Conservation (phyloP, 2,888 invertebrate genomes). For the Dasypogon diadema region DNA sequence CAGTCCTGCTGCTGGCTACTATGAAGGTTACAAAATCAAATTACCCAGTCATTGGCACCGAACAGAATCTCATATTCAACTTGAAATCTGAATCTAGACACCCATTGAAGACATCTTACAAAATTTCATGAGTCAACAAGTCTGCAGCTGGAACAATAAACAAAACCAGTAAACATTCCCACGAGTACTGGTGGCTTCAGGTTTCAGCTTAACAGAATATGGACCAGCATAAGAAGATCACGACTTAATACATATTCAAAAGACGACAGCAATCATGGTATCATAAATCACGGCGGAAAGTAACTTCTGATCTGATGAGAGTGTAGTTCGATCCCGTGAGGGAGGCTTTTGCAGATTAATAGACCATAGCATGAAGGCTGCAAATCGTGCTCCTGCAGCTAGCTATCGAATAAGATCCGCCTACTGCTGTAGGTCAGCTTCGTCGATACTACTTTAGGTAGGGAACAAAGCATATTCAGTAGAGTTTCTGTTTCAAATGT, state of each 20-base stretch:
- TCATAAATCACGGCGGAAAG: not conserved
- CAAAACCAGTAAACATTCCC: not conserved
- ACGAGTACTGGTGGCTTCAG: too few relatives aligned
- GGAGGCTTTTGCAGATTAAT: not conserved
- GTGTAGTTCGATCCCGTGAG: not conserved
- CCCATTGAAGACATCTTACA: not conserved
- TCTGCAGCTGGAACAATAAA: not conserved
- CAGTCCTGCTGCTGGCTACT: not conserved
- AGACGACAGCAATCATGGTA: too few relatives aligned
- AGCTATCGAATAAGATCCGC: not conserved
- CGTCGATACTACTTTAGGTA: too few relatives aligned
- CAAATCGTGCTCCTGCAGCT: not conserved
- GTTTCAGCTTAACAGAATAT: too few relatives aligned
- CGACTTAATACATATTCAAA: too few relatives aligned
- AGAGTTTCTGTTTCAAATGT: not conserved
- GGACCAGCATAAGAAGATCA: too few relatives aligned
- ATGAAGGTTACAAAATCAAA: slow-evolving; percentile 7
- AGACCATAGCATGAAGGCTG: not conserved
- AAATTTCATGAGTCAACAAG: not conserved
- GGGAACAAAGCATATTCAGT: not conserved
- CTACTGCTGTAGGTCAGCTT: not conserved
- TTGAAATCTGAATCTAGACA: not conserved
- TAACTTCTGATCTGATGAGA: not conserved
- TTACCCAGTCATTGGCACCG: slow-evolving; percentile 20
- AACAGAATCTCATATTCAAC: not conserved